Base-by-base conservation (phyloP, 2,113 vertebrate species). In the Grammomys surdaster region DNA sequence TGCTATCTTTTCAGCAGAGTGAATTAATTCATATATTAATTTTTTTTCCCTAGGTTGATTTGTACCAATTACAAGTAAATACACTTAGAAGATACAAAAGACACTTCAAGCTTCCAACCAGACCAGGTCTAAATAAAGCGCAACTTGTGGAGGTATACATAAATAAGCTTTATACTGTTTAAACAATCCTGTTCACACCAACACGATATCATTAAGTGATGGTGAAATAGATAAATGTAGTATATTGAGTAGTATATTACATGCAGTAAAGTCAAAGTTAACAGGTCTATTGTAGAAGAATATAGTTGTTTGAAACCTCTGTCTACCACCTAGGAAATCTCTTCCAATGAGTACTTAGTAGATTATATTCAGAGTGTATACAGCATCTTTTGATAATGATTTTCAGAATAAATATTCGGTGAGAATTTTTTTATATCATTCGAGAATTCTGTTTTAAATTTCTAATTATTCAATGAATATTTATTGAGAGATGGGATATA, bases 41-140 rank as follows among this genome's bases (percentile, higher is more conserved):
- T 96, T 98, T 98, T 98, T 98, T 36, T 17, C 5, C 20, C 93
- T 96, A 99, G 99, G 99, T 99, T 96, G 99, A 99, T 98, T 98
- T 99, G 77, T 99, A 99, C 97, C 99, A 99, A 94, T 98, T 99
- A 98, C 99, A 99, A 98, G 99, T 99, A 98, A 99, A 99, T 97
- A 99, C 99, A 90, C 98, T 99, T 97, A 98, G 99, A 98, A 98
- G 99, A 96, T 99, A 99, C 98, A 99, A 99, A 98, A 98, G 99
- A 98, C 99, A 99, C 98, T 99, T 99, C 98, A 99, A 99, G 97
- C 98, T 99, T 95, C 98, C 99, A 98, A 99, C 99, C 95, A 99
- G 99, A 98, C 99, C 99, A 0, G 99, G 99, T 94, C 98, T 99
- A 97, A 99, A 99, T 98, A 99, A 99, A 99, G 99, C 99, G 97